Evolutionary conservation across 1,140 invertebrate genomes (phyloP), one percentile per base, ranked within the genome.

Genomic region (Leptonema lineaticorne): DNA sequence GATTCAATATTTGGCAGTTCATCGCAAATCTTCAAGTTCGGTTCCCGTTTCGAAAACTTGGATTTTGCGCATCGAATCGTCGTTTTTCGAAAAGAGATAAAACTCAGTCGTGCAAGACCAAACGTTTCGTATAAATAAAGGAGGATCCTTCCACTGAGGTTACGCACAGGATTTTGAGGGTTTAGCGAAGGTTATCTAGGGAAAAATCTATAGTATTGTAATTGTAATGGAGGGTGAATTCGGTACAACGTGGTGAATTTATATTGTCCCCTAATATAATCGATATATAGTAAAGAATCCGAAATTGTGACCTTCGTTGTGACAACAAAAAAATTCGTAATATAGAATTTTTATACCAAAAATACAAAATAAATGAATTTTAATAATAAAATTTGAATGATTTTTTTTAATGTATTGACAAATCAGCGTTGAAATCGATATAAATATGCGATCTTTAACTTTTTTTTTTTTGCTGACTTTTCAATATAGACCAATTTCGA

Each of bases 181-280:
- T 50, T 66, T 66, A 66, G 46, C 50, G 22, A 29, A 66, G 50
- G 63, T 29, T 66, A 66, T 66, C 63, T 29, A n/a, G 63, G 20
- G 27, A 30, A 66, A 37, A 53, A 56, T 30, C 48, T 57, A 41
- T 66, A n/a, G 33, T 27, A 45, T 63, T 41, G 37, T 14, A 41
- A 41, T 41, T 41, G 16, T 16, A 16, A 9, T 2, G 1, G 1
- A 41, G 2, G 16, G 37, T 41, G 37, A 41, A 11, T 16, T 11
- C 11, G 16, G 3, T 41, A 41, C 5, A 6, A 11, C 30, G 11
- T 11, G 30, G 30, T 5, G 30, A 33, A 33, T 6, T 33, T n/a
- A n/a, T n/a, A n/a, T n/a, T n/a, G n/a, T n/a, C n/a, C n/a, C n/a
- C n/a, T n/a, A n/a, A n/a, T n/a, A n/a, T n/a, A n/a, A n/a, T n/a